These are phyloP conservation scores for Caradrina clavipalpis DNA, from an alignment of 2,888 invertebrate genomes.

Conservation along the genomic window DNA sequence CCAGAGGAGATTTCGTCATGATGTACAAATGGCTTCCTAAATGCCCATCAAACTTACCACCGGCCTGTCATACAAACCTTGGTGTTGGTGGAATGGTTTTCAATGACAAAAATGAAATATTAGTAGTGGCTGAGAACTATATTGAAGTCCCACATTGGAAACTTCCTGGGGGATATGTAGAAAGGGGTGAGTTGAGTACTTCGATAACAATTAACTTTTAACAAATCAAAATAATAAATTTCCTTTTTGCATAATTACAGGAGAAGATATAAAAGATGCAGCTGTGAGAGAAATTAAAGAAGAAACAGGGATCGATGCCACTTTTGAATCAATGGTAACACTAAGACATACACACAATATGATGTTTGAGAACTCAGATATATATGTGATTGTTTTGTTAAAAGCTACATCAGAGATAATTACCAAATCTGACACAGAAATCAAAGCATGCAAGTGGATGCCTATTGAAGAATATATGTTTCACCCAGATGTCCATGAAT, in stretches of 20 bases:
- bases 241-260: slow-evolving; percentile 81
- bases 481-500: slow-evolving; percentile 93
- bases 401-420: slow-evolving; percentile 92
- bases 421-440: slow-evolving; percentile 94
- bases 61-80: slow-evolving; percentile 94
- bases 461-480: slow-evolving; percentile 93
- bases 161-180: slow-evolving; percentile 97
- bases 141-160: slow-evolving; percentile 94
- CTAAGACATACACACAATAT: slow-evolving; percentile 95
- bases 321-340: slow-evolving; percentile 94
- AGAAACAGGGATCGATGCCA: slow-evolving; percentile 96
- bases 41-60: slow-evolving; percentile 92
- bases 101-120: slow-evolving; percentile 94
- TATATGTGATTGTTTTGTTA: slow-evolving; percentile 95
- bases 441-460: slow-evolving; percentile 96
- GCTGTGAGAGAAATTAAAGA: slow-evolving; percentile 96
- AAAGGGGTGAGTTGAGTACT: slow-evolving; percentile 92
- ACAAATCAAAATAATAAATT: neutral
- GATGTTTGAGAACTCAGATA: slow-evolving; percentile 96
- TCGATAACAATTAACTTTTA: neutral
- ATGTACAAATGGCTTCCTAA: slow-evolving; percentile 95
- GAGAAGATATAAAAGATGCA: slow-evolving; percentile 95
- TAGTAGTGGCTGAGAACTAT: slow-evolving; percentile 95
- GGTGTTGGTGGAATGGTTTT: slow-evolving; percentile 97
- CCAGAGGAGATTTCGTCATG: slow-evolving; percentile 94